Evolutionary conservation across 2,888 invertebrate species (phyloP).

Genomic region (Galerucella pusilla): DNA sequence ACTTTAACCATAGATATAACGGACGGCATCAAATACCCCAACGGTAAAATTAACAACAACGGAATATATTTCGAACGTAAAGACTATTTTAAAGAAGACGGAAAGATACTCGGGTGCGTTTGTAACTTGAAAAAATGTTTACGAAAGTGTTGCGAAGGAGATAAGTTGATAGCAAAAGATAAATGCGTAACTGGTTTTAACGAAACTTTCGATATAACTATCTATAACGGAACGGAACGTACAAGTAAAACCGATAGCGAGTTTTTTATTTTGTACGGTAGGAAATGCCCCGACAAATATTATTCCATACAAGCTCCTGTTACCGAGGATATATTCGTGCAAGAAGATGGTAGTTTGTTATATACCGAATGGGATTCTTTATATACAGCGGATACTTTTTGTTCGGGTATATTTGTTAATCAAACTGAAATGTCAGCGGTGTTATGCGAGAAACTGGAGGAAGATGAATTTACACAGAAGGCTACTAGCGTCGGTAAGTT

Average conservation of each 20-base stretch:
- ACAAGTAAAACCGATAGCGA: background rate
- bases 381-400: constrained; percentile 22
- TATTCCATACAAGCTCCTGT: background rate
- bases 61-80: background rate
- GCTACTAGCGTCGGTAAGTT: constrained; percentile 6
- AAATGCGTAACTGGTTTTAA: background rate
- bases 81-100: constrained; percentile 19
- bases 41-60: constrained; percentile 1
- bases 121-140: constrained; percentile 21
- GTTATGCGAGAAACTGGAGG: constrained; percentile 16
- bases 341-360: constrained; percentile 8
- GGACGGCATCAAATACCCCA: background rate
- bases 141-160: constrained; percentile 25
- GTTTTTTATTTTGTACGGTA: constrained; percentile 9
- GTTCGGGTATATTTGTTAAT: constrained; percentile 11
- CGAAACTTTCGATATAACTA: background rate
- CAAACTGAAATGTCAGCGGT: constrained; percentile 2
- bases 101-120: constrained; percentile 23
- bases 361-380: background rate
- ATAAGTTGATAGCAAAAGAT: background rate
- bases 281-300: background rate
- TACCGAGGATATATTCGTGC: constrained; percentile 4
- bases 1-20: constrained; percentile 19
- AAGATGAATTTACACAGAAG: background rate
- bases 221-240: constrained; percentile 8